Conservation (phyloP, 2,888 invertebrate species). For the Ectemnius continuus region DNA sequence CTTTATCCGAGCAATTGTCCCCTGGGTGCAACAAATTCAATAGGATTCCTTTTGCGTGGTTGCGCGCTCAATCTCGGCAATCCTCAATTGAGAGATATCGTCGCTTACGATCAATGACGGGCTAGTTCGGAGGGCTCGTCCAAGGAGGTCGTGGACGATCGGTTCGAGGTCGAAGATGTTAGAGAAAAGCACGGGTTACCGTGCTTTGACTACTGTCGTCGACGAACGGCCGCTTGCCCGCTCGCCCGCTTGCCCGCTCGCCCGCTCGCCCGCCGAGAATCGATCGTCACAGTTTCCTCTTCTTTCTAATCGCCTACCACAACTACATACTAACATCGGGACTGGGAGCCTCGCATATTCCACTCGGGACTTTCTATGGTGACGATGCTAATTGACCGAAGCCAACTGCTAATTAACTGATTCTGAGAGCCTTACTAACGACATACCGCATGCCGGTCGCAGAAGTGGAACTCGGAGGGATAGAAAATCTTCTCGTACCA, state of each 20-base stretch:
- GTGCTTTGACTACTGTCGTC: conserved; percentile 37
- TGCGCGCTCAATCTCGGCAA: not conserved
- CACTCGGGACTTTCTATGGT: conserved; percentile 16
- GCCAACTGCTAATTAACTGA: conserved; percentile 17
- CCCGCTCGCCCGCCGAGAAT: conserved; percentile 47
- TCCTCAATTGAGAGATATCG: conserved; percentile 12
- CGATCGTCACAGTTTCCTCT: conserved; percentile 49
- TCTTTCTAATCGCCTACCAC: conserved; percentile 21
- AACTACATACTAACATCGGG: conserved; percentile 10
- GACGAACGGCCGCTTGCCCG: conserved; percentile 44
- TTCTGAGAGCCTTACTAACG: conserved; percentile 30
- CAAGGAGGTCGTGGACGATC: conserved; percentile 52
- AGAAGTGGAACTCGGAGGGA: conserved; percentile 11
- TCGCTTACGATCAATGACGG: conserved; percentile 26
- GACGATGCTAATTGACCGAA: conserved; percentile 7
- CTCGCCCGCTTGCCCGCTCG: too few relatives aligned
- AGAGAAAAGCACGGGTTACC: conserved; percentile 49
- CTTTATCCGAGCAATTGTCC: not conserved
- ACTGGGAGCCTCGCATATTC: conserved; percentile 28
- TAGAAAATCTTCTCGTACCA: not conserved
- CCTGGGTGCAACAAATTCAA: not conserved
- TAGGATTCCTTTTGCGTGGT: conserved; percentile 5
- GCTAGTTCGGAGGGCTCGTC: conserved; percentile 23
- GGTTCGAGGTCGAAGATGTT: conserved; percentile 60
- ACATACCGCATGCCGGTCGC: conserved; percentile 4